Base-by-base conservation (phyloP, 35 echinoderm and acorn worm genomes). In the Amphiura filiformis region DNA sequence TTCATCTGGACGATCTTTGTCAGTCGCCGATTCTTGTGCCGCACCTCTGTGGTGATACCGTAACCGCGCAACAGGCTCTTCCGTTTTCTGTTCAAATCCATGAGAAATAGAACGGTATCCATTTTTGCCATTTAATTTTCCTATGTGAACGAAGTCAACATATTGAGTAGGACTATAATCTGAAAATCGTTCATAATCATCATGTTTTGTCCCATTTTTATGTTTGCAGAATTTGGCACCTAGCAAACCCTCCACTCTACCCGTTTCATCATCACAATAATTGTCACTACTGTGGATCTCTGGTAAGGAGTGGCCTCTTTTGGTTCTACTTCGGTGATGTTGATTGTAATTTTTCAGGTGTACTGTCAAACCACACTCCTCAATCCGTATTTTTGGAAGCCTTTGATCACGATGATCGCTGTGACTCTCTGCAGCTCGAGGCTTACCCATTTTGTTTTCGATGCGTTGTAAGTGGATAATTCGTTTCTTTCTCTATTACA, bases 341-440 rank as follows among this genome's bases (percentile, higher is more conserved):
- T 70, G 39, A 32, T 78, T 76, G n/a, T 76, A 33, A n/a, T 87
- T 76, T 18, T 76, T 44, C 5, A 76, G 36, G 32, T 91, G 75
- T 34, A 91, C 89, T 4, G 89, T 91, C 34, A 91, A 75, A n/a
- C 89, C 89, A 65, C 89, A 91, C 37, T 84, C 89, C 56, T 91
- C 89, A 7, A 91, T 82, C 32, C 89, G 81, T 76, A 91, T 91
- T 34, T 77, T 84, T 37, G 89, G 89, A 39, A 91, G 84, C 37
- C 61, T 41, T 1, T 70, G 65, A 15, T 76, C 75, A 28, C 75
- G n/a, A n/a, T 85, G 34, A 38, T 75, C 31, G 36, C 26, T 31
- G 85, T 32, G 37, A 76, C 12, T 47, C 17, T 4, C 41, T 47
- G 17, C 17, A 9, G 41, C 41, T 47, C 17, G 17, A 9, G 41